These are phyloP conservation scores for Dolichotis patagonum DNA, from an alignment of 2,113 vertebrate species.

Conservation along the genomic window DNA sequence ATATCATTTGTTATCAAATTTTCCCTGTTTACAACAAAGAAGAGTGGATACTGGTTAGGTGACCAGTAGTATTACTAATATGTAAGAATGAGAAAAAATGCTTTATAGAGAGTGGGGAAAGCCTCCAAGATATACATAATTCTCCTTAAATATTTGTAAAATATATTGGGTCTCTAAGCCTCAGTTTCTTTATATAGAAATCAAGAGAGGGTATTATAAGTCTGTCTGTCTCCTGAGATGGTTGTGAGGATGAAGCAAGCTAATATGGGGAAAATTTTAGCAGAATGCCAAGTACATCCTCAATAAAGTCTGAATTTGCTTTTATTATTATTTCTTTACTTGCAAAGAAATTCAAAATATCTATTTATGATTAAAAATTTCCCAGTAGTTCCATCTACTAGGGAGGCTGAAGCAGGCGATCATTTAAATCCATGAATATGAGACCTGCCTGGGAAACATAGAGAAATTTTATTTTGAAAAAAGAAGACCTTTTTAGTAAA, in stretches of 20 bases:
- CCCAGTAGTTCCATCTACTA: neutral
- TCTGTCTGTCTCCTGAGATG: neutral
- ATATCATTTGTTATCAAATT: neutral
- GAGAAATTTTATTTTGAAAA: neutral
- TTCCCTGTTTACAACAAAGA: neutral
- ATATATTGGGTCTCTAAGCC: neutral
- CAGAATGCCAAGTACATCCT: neutral
- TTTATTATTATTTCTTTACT: neutral
- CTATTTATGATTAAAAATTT: constrained; percentile 18
- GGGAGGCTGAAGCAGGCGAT: neutral
- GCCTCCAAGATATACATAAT: neutral
- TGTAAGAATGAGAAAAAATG: neutral
- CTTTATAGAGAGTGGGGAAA: neutral
- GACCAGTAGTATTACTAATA: neutral
- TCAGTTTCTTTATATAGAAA: neutral
- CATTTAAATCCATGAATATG: neutral
- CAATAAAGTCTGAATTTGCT: neutral
- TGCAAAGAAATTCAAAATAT: constrained; percentile 22
- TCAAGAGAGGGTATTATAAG: neutral
- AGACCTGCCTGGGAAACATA: neutral
- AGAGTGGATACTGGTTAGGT: neutral
- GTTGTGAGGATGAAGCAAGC: neutral
- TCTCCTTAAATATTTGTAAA: constrained; percentile 42
- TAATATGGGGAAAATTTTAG: neutral
- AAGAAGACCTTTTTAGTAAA: neutral